Evolutionary conservation across 2,797 vertebrate species (phyloP), one percentile per base, ranked within the genome.

Genomic region (Chelonia mydas): DNA sequence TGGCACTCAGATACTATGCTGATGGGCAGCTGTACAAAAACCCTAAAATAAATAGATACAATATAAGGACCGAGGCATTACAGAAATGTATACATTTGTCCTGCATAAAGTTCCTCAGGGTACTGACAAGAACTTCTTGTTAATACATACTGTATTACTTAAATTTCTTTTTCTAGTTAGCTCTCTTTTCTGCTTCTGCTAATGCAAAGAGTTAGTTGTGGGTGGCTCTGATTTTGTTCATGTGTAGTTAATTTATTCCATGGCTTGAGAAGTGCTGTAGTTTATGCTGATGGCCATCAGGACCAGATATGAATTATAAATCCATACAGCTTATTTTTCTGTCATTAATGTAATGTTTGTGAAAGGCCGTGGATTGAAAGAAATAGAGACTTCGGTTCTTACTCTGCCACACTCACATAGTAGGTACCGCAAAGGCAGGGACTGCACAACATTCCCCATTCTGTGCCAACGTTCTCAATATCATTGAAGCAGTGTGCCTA

Each of bases 161-260:
- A 41, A 19, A 41, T 1, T 23, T 1, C 0, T 45, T 91, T 92
- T 92, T 86, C 57, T 83, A 7, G 83, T 80, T 93, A 86, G 86
- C 74, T 72, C 1, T 83, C 1, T 80, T 47, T 90, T 79, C n/a
- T 54, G 6, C 1, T 76, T 49, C 59, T 95, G 50, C 53, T 89
- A 47, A 49, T 3, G 4, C 77, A 59, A 77, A 19, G 88, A n/a
- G 41, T 89, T 87, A 41, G 88, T 74, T 77, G 10, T 87, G 78
- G 4, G 10, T 87, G 78, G 5, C 53, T 87, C 90, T 65, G 68
- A 31, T 84, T 82, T 89, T 89, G 25, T 55, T 90, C 76, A 61
- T 83, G 85, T 95, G 81, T n/a, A 59, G 82, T 84, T 78, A 87
- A 11, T 91, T 95, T 92, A 84, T 82, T 90, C 89, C 57, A 78